A percentile compares a stretch with the other conserved stretches of the same genome.
phyloP scores from a whole-genome alignment of 1,140 invertebrate genomes.

The Trichoplusia ni region DNA sequence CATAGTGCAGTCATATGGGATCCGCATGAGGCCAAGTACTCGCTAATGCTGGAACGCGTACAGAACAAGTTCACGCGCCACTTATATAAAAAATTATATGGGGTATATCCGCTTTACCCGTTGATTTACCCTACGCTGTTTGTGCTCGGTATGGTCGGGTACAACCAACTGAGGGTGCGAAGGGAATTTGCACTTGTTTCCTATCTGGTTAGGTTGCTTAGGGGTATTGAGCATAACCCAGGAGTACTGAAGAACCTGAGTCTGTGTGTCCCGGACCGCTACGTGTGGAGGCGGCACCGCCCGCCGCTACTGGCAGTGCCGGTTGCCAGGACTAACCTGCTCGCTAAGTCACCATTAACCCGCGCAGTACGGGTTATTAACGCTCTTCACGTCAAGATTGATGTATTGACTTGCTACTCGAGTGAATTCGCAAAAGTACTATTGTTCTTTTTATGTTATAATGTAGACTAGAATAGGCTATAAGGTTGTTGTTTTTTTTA shows the following conservation, averaged over 20 bases:
- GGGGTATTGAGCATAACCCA: background rate
- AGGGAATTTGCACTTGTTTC: background rate
- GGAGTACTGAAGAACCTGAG: background rate
- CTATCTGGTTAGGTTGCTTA: background rate
- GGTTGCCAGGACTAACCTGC: too few relatives aligned
- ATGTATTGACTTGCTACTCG: too few relatives aligned
- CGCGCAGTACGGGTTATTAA: too few relatives aligned
- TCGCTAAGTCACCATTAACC: too few relatives aligned
- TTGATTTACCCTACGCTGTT: slow-evolving; percentile 36
- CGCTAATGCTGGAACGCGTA: too few relatives aligned
- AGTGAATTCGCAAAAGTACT: too few relatives aligned
- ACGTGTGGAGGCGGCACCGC: background rate
- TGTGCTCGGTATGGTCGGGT: slow-evolving; percentile 39
- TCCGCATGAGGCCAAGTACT: too few relatives aligned
- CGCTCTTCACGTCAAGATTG: too few relatives aligned
- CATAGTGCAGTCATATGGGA: background rate
- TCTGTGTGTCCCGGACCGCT: background rate
- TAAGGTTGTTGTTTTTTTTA: too few relatives aligned
- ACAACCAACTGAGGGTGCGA: slow-evolving; percentile 21
- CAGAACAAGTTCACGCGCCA: background rate
- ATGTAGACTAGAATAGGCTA: too few relatives aligned
- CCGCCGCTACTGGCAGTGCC: slow-evolving; percentile 22
- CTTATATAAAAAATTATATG: too few relatives aligned
- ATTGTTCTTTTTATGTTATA: too few relatives aligned
- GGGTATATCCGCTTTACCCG: slow-evolving; percentile 34